Evolutionary conservation across 1,140 invertebrate species (phyloP).

Genomic region (Penaeus chinensis): DNA sequence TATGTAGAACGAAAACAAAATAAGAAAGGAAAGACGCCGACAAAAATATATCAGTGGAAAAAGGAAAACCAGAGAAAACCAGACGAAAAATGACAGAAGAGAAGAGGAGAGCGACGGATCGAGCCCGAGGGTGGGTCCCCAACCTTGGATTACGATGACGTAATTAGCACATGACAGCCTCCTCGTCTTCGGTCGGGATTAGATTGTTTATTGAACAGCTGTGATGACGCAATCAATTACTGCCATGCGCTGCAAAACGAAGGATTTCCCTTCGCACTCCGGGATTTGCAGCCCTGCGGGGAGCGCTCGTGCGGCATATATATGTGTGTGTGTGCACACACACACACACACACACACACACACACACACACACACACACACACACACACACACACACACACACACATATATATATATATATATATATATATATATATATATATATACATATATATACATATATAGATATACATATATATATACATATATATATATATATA

Average conservation of each 20-base stretch:
- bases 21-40: background rate
- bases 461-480: too few relatives aligned
- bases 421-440: too few relatives aligned
- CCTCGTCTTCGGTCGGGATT: too few relatives aligned
- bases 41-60: background rate
- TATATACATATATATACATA: too few relatives aligned
- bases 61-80: background rate
- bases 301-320: background rate
- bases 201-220: too few relatives aligned
- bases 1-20: background rate
- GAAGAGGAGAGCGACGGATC: background rate
- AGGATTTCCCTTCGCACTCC: background rate
- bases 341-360: too few relatives aligned
- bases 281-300: background rate
- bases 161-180: too few relatives aligned
- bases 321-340: too few relatives aligned
- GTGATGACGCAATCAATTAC: background rate
- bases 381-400: too few relatives aligned
- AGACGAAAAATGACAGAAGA: background rate
- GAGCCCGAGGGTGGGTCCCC: background rate
- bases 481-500: too few relatives aligned
- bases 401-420: too few relatives aligned
- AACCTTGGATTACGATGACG: background rate
- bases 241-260: background rate
- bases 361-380: too few relatives aligned